Evolutionary conservation across 92 coral and sea anemone species (phyloP).

Genomic region (Zoanthus solanderi): DNA sequence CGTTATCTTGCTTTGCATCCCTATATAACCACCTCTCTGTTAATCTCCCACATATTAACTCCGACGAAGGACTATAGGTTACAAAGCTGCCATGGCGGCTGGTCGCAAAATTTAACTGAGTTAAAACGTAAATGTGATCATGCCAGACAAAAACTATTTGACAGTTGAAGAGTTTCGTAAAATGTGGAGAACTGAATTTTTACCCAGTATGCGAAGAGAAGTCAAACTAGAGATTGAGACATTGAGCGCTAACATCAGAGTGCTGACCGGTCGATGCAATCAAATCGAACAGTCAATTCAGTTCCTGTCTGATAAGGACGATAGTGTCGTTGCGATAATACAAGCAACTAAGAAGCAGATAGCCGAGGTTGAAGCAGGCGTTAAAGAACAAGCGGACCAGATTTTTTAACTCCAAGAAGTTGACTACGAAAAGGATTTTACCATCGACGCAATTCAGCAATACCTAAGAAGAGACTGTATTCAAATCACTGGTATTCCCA

Average conservation of each 20-base stretch:
- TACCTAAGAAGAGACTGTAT: not conserved
- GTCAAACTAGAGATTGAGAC: not conserved
- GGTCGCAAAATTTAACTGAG: no score
- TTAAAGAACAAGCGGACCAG: not conserved
- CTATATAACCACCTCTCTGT: no score
- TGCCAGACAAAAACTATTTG: not conserved
- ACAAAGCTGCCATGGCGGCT: no score
- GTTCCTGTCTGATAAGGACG: not conserved
- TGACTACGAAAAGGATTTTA: not conserved
- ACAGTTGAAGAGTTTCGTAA: not conserved
- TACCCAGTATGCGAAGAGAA: constrained; percentile 19
- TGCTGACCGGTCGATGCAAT: not conserved
- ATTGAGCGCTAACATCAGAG: not conserved
- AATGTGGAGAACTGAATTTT: not conserved
- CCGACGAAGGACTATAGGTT: no score
- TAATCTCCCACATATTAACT: no score
- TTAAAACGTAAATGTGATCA: not conserved
- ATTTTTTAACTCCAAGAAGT: not conserved
- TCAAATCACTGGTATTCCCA: not conserved
- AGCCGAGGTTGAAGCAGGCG: not conserved
- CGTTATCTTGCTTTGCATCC: no score
- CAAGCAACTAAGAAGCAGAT: not conserved
- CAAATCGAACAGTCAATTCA: not conserved
- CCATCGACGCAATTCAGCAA: not conserved
- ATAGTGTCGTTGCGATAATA: not conserved